phyloP scores from a whole-genome alignment of 1,140 invertebrate genomes.

The Monochamus saltuarius region DNA sequence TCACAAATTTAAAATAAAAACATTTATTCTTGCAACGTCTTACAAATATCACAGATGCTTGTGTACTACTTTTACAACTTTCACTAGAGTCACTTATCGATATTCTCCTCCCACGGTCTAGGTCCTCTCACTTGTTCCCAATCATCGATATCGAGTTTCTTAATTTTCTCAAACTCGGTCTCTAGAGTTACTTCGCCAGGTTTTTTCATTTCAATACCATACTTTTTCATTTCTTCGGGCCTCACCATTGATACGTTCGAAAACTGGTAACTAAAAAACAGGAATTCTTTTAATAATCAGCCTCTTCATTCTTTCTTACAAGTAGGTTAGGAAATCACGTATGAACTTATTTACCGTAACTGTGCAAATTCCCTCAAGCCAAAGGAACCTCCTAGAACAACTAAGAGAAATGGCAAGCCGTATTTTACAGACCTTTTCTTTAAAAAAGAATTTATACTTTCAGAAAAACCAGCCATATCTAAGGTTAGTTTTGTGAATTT shows the following conservation, averaged over 20 bases:
- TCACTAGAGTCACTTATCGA: background rate
- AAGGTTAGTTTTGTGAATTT: too few species aligned
- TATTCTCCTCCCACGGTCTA: constrained; percentile 73
- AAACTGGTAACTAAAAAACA: constrained; percentile 68
- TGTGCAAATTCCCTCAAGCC: constrained; percentile 69
- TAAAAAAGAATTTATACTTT: constrained; percentile 12
- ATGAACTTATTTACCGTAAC: constrained; percentile 63
- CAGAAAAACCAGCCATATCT: too few species aligned
- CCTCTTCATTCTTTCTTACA: too few species aligned
- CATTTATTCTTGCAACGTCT: background rate
- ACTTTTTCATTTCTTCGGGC: constrained; percentile 63
- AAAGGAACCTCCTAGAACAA: constrained; percentile 69
- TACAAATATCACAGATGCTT: constrained; percentile 13
- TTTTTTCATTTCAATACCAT: constrained; percentile 67
- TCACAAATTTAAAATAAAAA: too few species aligned
- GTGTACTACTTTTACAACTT: background rate
- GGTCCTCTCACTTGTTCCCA: constrained; percentile 80
- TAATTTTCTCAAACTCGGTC: constrained; percentile 69
- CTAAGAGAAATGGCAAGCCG: constrained; percentile 67
- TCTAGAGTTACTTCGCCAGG: constrained; percentile 68
- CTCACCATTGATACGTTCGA: constrained; percentile 60
- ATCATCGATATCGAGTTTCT: constrained; percentile 70
- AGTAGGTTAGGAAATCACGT: too few species aligned
- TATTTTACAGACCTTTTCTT: constrained; percentile 52
- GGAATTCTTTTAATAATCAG: too few species aligned